A percentile compares a stretch with the other conserved stretches of the same genome.
Evolutionary conservation across 2,888 invertebrate genomes (phyloP).

Genomic region (Drosophila melanocephala): DNA sequence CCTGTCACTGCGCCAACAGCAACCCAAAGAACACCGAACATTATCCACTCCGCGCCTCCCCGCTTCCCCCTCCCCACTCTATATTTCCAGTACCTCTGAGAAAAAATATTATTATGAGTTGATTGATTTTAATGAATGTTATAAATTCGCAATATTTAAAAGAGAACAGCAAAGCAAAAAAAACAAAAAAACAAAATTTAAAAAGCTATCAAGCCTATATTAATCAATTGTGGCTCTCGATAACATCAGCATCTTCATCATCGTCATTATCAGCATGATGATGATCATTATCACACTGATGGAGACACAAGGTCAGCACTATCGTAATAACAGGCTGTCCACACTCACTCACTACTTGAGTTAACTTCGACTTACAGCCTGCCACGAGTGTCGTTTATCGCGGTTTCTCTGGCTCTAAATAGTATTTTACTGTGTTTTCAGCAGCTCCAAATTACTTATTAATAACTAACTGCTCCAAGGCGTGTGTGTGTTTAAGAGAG

Average conservation of each 20-base stretch:
- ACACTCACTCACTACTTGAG: not conserved
- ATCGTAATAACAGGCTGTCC: slow-evolving; percentile 30
- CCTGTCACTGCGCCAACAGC: slow-evolving; percentile 30
- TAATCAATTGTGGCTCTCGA: slow-evolving; percentile 53
- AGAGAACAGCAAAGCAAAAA: slow-evolving; percentile 9
- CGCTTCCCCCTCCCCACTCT: not conserved
- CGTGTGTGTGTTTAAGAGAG: not conserved
- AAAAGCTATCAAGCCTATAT: slow-evolving; percentile 47
- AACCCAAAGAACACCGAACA: not conserved
- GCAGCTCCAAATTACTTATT: not conserved
- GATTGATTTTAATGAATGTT: slow-evolving; percentile 79
- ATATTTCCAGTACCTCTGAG: not conserved
- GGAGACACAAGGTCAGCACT: slow-evolving; percentile 45
- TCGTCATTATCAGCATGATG: slow-evolving; percentile 23
- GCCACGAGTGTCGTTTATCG: slow-evolving; percentile 24
- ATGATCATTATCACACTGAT: slow-evolving; percentile 17
- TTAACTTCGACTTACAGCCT: not conserved
- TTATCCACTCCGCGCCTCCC: not conserved
- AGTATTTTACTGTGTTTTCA: not conserved
- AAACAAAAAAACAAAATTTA: not conserved
- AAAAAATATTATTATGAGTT: slow-evolving; percentile 63
- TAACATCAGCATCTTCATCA: slow-evolving; percentile 36
- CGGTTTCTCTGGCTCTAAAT: not conserved
- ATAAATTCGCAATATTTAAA: slow-evolving; percentile 71
- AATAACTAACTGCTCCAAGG: not conserved